Percentiles rank a stretch among this genome's conserved stretches.
Conservation (phyloP, 1,140 invertebrate genomes). For the Drosophila nannoptera region DNA sequence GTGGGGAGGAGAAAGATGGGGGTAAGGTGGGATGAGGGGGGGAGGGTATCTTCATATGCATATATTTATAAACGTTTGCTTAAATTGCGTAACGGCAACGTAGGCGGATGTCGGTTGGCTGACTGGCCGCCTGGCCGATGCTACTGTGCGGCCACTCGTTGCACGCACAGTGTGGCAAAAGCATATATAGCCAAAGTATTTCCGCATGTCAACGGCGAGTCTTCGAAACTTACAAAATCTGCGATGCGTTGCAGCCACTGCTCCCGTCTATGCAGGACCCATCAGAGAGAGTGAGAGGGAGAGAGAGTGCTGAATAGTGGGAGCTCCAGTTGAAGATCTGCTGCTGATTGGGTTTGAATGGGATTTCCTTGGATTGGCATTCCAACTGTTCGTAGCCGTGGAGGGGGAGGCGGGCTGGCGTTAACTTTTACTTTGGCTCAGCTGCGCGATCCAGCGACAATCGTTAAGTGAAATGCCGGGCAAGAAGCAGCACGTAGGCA, state of each 20-base stretch:
- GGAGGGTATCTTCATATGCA: not conserved
- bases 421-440: conserved; percentile 12
- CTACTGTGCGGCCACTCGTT: not conserved
- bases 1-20: too few species aligned
- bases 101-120: conserved; percentile 16
- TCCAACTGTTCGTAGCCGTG: not conserved
- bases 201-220: conserved; percentile 54
- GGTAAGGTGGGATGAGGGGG: not conserved
- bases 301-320: not conserved
- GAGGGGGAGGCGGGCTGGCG: not conserved
- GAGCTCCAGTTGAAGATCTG: conserved; percentile 1
- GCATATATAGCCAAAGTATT: conserved; percentile 56
- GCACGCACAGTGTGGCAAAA: conserved; percentile 8
- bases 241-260: conserved; percentile 14
- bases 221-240: conserved; percentile 19
- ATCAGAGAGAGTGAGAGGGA: not conserved
- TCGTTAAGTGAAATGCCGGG: conserved; percentile 19
- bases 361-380: not conserved
- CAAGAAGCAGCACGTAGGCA: conserved; percentile 20
- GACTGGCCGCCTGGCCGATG: too few species aligned
- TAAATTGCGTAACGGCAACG: conserved; percentile 33
- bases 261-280: not conserved
- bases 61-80: not conserved
- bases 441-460: conserved; percentile 1
- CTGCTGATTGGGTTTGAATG: not conserved